These are phyloP conservation scores for Holacanthella duospinosa DNA, from an alignment of 2,888 invertebrate species.

Conservation along the genomic window DNA sequence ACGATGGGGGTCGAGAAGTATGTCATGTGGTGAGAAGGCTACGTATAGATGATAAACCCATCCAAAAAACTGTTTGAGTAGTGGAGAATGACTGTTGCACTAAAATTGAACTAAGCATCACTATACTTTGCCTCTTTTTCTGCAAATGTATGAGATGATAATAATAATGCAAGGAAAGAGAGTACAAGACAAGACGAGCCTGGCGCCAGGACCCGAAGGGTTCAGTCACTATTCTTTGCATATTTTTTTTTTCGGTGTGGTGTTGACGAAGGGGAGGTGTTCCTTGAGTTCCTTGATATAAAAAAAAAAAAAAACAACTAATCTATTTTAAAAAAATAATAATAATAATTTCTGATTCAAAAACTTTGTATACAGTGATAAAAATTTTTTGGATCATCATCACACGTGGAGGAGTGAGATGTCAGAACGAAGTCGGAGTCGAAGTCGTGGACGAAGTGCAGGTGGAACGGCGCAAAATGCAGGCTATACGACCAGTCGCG, in stretches of 20 bases:
- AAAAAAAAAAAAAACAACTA: too few species aligned
- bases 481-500: not conserved
- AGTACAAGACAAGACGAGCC: not conserved
- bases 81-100: not conserved
- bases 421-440: constrained; percentile 21
- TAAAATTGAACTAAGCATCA: too few species aligned
- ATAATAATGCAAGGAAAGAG: not conserved
- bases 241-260: not conserved
- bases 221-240: not conserved
- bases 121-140: not conserved
- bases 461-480: constrained; percentile 13
- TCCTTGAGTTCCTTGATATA: not conserved
- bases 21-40: not conserved
- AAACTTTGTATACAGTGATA: not conserved
- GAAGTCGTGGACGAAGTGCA: constrained; percentile 19
- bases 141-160: not conserved
- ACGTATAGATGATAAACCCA: not conserved
- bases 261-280: not conserved
- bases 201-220: not conserved
- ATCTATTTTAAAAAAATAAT: too few species aligned
- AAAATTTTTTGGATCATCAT: not conserved
- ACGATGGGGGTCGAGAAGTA: not conserved
- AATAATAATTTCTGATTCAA: too few species aligned
- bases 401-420: not conserved
- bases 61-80: not conserved